These are phyloP conservation scores for Chloebia gouldiae DNA, from an alignment of 2,113 vertebrate species.

Conservation along the genomic window DNA sequence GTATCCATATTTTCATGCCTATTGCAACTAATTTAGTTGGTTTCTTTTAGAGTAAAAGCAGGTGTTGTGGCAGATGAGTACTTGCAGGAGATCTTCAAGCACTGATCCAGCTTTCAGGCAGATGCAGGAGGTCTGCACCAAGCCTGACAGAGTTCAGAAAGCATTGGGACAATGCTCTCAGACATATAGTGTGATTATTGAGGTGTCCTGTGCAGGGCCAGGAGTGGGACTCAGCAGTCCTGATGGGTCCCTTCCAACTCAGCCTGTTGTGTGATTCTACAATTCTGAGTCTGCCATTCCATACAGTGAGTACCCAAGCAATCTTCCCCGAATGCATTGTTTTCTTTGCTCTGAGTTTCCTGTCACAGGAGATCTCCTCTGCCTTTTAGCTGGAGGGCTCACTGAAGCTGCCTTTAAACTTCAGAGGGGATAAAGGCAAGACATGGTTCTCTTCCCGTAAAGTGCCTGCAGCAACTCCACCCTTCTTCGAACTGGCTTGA, in stretches of 20 bases:
- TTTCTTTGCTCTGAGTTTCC: neutral
- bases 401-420: neutral
- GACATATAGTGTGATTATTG: neutral
- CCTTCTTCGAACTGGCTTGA: neutral
- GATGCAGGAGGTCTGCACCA: neutral
- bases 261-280: neutral
- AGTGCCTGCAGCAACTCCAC: neutral
- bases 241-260: neutral
- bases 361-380: neutral
- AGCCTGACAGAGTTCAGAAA: neutral
- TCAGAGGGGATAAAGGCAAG: neutral
- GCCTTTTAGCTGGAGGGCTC: neutral
- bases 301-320: neutral
- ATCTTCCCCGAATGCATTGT: neutral
- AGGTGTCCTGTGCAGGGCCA: neutral
- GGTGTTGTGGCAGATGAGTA: neutral
- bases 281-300: neutral
- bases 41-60: neutral
- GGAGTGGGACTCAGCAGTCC: neutral
- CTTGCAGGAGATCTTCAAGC: neutral
- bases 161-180: neutral
- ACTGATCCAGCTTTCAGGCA: neutral
- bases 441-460: neutral
- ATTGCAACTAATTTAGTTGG: neutral
- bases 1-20: accelerated